A percentile compares a stretch with the other conserved stretches of the same genome.
phyloP scores from a whole-genome alignment of 1,140 invertebrate genomes.

The Lepidotrigona ventralis region DNA sequence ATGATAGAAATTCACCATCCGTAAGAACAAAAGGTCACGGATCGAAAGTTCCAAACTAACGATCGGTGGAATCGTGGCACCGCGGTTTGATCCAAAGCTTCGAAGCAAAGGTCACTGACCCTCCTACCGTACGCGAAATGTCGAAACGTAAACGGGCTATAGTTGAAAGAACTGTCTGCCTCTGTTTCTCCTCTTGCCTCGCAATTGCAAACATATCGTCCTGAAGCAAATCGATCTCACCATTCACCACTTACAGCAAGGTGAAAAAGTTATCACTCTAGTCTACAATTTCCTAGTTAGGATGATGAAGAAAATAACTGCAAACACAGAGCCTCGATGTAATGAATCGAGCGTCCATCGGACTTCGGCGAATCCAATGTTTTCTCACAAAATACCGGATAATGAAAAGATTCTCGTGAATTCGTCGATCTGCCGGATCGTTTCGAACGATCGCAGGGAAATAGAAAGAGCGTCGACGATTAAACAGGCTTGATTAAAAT shows the following conservation, averaged over 20 bases:
- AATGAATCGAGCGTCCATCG: neutral
- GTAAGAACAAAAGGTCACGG: neutral
- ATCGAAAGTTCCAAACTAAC: neutral
- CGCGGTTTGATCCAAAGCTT: conserved; percentile 10
- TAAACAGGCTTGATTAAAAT: conserved; percentile 12
- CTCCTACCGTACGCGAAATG: neutral
- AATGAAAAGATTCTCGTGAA: neutral
- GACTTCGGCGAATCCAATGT: neutral
- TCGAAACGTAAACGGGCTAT: conserved; percentile 5
- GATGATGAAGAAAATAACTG: neutral
- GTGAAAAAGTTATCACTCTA: neutral
- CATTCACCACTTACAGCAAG: neutral
- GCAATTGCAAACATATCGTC: neutral
- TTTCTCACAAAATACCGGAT: neutral
- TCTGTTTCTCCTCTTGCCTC: neutral
- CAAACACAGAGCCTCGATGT: neutral
- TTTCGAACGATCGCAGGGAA: neutral
- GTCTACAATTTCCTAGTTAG: neutral
- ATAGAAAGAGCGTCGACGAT: neutral
- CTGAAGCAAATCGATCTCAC: conserved; percentile 42
- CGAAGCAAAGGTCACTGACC: neutral
- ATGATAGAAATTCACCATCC: neutral
- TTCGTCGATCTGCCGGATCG: no score
- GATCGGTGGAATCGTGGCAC: neutral
- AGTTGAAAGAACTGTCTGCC: neutral